A percentile compares a stretch with the other conserved stretches of the same genome.
These are phyloP conservation scores for Halcyon senegalensis DNA, from an alignment of 2,113 vertebrate species.

Conservation along the genomic window DNA sequence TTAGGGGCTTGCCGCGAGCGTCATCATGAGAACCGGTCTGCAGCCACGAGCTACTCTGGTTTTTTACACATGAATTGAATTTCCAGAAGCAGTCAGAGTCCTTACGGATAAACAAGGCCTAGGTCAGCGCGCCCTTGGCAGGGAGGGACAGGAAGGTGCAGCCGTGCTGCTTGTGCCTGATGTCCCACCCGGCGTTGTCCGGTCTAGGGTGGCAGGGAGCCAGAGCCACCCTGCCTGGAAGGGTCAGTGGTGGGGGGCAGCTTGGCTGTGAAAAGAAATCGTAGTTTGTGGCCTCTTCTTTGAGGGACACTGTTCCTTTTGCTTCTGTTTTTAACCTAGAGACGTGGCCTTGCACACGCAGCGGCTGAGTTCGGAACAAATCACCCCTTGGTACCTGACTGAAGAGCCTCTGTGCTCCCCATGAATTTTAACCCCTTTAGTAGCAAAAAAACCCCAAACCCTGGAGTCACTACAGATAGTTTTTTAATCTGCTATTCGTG, in stretches of 20 bases:
- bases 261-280: not conserved
- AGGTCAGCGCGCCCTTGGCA: constrained; percentile 21
- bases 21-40: not conserved
- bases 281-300: not conserved
- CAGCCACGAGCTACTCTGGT: not conserved
- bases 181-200: too few species aligned
- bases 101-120: not conserved
- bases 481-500: accelerated
- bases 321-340: not conserved
- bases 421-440: not conserved
- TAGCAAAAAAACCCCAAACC: not conserved
- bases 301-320: not conserved
- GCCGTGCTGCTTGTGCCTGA: not conserved
- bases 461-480: not conserved
- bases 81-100: constrained; percentile 42
- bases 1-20: constrained; percentile 40
- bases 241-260: not conserved
- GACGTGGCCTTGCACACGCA: not conserved
- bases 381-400: not conserved
- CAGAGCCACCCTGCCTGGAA: not conserved
- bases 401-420: not conserved
- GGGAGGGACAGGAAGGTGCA: constrained; percentile 1
- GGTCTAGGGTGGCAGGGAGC: not conserved
- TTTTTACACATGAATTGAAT: not conserved
- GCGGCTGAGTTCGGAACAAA: constrained; percentile 26